Evolutionary conservation across 2,888 invertebrate genomes (phyloP).

Genomic region (Heliconius aoede): DNA sequence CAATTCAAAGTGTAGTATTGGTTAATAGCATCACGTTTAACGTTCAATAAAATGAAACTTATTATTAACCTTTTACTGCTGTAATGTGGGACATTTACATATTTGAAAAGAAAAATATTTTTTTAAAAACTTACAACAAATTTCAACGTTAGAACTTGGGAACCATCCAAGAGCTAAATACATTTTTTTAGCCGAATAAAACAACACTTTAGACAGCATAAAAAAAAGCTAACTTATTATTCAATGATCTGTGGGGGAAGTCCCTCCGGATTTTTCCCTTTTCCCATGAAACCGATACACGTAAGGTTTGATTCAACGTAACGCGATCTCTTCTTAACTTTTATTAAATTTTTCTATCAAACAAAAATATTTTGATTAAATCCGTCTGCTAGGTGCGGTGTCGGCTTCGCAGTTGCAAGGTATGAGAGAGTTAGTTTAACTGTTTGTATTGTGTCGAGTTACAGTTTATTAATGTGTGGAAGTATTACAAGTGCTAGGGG

Average conservation of each 20-base stretch:
- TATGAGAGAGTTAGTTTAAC: not conserved
- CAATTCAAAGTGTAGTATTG: too few species aligned
- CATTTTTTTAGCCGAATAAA: not conserved
- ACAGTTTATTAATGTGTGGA: conserved; percentile 21
- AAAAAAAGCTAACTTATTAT: not conserved
- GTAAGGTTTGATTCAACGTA: conserved; percentile 45
- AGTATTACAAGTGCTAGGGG: conserved; percentile 3
- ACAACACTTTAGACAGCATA: not conserved
- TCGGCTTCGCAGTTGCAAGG: not conserved
- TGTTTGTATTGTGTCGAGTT: conserved; percentile 23
- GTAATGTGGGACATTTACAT: too few species aligned
- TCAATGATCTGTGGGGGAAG: conserved; percentile 1
- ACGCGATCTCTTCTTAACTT: conserved; percentile 50
- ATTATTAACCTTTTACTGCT: not conserved
- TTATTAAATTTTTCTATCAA: conserved; percentile 52
- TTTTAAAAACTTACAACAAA: not conserved
- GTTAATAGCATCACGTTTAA: not conserved
- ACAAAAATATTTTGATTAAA: conserved; percentile 46
- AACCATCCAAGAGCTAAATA: not conserved
- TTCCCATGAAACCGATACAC: conserved; percentile 67
- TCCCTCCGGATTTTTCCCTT: conserved; percentile 50
- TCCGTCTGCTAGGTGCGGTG: conserved; percentile 16
- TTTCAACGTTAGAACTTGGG: not conserved
- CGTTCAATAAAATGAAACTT: not conserved
- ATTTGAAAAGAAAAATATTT: not conserved